A percentile compares a stretch with the other conserved stretches of the same genome.
phyloP scores from a whole-genome alignment of 2,113 vertebrate species.

The Perca schrenkii region DNA sequence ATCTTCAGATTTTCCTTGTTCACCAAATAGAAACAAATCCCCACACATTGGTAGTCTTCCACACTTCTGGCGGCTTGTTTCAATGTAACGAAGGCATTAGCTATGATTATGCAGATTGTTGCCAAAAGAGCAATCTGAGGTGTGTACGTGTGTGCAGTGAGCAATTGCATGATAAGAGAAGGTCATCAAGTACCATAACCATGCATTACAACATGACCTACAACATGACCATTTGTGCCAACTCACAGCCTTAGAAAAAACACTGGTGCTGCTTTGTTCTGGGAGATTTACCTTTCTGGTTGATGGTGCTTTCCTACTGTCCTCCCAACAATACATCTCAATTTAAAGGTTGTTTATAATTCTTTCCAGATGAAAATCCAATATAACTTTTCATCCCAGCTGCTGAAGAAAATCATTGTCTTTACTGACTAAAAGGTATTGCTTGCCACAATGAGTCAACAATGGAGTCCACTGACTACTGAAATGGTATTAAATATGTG shows the following conservation, averaged over 20 bases:
- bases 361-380: no score
- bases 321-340: neutral
- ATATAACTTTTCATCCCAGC: neutral
- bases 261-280: neutral
- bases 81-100: neutral
- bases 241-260: neutral
- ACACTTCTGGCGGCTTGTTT: neutral
- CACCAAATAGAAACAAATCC: neutral
- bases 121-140: neutral
- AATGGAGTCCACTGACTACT: neutral
- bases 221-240: slow-evolving; percentile 18
- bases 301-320: neutral
- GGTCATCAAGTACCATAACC: neutral
- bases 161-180: neutral
- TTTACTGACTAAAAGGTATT: neutral
- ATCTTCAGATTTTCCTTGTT: neutral
- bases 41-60: neutral
- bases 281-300: neutral
- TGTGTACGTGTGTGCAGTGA: neutral
- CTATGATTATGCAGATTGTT: neutral
- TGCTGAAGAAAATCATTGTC: neutral
- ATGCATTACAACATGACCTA: slow-evolving; percentile 15
- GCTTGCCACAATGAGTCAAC: neutral
- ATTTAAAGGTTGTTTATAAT: no score
- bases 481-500: neutral